phyloP scores from a whole-genome alignment of 2,113 vertebrate species.

The Cynoglossus semilaevis region DNA sequence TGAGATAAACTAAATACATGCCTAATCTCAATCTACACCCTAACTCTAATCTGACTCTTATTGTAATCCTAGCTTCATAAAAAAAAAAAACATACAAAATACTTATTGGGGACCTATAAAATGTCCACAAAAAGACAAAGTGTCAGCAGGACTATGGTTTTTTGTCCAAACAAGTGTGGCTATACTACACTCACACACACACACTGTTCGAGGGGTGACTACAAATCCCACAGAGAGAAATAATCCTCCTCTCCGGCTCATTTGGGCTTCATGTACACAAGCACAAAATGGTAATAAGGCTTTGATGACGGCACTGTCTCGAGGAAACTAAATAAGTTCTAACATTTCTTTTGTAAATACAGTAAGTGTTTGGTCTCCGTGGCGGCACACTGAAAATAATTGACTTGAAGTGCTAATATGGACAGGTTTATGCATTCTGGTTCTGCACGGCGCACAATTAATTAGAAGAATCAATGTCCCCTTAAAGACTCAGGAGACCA shows the following conservation, averaged over 20 bases:
- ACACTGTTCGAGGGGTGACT: slow-evolving; percentile 45
- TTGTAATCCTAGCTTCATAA: too few relatives aligned
- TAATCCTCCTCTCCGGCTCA: slow-evolving; percentile 68
- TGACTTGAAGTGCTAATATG: slow-evolving; percentile 84
- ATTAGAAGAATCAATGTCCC: slow-evolving; percentile 99
- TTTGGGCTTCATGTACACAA: slow-evolving; percentile 66
- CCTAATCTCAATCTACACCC: too few relatives aligned
- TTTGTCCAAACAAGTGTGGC: too few relatives aligned
- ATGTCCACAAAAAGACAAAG: too few relatives aligned
- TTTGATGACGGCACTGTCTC: slow-evolving; percentile 73
- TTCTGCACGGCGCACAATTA: slow-evolving; percentile 91
- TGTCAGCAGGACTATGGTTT: too few relatives aligned
- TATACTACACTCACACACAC: slow-evolving; percentile 25
- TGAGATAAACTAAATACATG: too few relatives aligned
- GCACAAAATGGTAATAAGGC: slow-evolving; percentile 73
- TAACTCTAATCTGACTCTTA: too few relatives aligned
- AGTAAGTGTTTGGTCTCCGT: slow-evolving; percentile 76
- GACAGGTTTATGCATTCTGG: slow-evolving; percentile 86
- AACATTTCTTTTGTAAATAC: slow-evolving; percentile 72
- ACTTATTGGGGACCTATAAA: too few relatives aligned
- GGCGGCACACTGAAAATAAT: slow-evolving; percentile 79
- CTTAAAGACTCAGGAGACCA: slow-evolving; percentile 98
- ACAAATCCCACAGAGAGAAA: slow-evolving; percentile 67
- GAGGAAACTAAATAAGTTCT: slow-evolving; percentile 74
- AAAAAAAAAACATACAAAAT: too few relatives aligned